Conservation (phyloP, 2,888 invertebrate species). For the Epiblema foenella region DNA sequence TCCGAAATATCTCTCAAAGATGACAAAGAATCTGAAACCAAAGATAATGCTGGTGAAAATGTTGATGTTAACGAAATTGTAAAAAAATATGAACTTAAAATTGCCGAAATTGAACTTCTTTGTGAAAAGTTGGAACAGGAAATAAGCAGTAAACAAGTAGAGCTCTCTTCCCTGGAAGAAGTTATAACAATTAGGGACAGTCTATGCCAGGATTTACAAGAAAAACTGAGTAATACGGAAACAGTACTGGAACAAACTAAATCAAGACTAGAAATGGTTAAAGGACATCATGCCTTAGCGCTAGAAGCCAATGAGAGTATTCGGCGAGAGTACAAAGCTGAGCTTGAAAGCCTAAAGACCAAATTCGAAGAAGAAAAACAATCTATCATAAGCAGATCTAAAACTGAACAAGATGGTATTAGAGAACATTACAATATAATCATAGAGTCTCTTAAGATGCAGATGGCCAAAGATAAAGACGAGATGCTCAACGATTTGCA, state of each 20-base stretch:
- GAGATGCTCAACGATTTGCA: slow-evolving; percentile 69
- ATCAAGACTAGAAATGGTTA: slow-evolving; percentile 80
- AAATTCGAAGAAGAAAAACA: slow-evolving; percentile 81
- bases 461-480: slow-evolving; percentile 70
- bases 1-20: slow-evolving; percentile 52
- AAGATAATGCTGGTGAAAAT: slow-evolving; percentile 42
- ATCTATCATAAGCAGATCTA: slow-evolving; percentile 65
- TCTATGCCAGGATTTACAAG: slow-evolving; percentile 76
- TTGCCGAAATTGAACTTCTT: slow-evolving; percentile 64
- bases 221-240: slow-evolving; percentile 72
- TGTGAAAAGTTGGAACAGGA: slow-evolving; percentile 74
- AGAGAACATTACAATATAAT: slow-evolving; percentile 67
- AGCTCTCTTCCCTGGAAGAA: slow-evolving; percentile 73
- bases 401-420: slow-evolving; percentile 70
- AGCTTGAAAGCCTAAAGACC: slow-evolving; percentile 73
- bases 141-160: slow-evolving; percentile 73
- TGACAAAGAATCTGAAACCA: slow-evolving; percentile 38
- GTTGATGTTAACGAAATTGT: slow-evolving; percentile 49
- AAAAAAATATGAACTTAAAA: slow-evolving; percentile 60
- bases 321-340: slow-evolving; percentile 77
- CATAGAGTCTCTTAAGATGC: slow-evolving; percentile 67
- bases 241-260: slow-evolving; percentile 70
- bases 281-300: slow-evolving; percentile 79
- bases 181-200: slow-evolving; percentile 76
- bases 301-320: slow-evolving; percentile 82